Evolutionary conservation across 1,140 invertebrate genomes (phyloP), one percentile per base, ranked within the genome.

Genomic region (Temnothorax curvispinosus): DNA sequence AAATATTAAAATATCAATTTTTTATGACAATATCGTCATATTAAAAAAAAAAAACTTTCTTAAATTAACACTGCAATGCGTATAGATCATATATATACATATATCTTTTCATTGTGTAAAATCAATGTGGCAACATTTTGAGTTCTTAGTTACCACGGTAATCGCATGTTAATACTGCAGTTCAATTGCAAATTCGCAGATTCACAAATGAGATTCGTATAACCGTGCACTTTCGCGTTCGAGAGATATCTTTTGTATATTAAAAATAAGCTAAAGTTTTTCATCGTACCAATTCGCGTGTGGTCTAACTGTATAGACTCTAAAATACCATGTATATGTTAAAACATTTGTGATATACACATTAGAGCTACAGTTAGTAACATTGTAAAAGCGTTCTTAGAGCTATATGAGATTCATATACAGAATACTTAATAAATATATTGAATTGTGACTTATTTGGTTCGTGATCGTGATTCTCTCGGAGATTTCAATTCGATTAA

Each of bases 141-240:
- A 82, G n/a, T 71, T 71, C 21, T 71, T 32, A 56, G 27, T 56
- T 64, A 50, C 47, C 38, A 54, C 32, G 4, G 1, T 69, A 13
- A 47, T 72, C 54, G 15, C 11, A 44, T 38, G 21, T 69, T 65
- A 65, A 52, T 81, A 88, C 58, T 65, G 32, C 21, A 58, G 67
- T 89, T 13, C 27, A 62, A 64, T 82, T 84, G 35, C 47, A 76
- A 82, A 72, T 69, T 86, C 67, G 50, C 60, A 88, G 67, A 72
- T 58, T 77, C 47, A 64, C 11, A 81, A 80, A 82, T 84, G 77
- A 90, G 89, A 89, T 89, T 89, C 85, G 3, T 65, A 62, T 56
- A 69, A 72, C 13, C 32, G 52, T 71, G 52, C 27, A 38, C 47
- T 56, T 41, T 81, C 56, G 47, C 32, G 27, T 54, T 54, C 6